Base-by-base conservation (phyloP, 2,888 invertebrate genomes). In the Hypselothyrea guttata region DNA sequence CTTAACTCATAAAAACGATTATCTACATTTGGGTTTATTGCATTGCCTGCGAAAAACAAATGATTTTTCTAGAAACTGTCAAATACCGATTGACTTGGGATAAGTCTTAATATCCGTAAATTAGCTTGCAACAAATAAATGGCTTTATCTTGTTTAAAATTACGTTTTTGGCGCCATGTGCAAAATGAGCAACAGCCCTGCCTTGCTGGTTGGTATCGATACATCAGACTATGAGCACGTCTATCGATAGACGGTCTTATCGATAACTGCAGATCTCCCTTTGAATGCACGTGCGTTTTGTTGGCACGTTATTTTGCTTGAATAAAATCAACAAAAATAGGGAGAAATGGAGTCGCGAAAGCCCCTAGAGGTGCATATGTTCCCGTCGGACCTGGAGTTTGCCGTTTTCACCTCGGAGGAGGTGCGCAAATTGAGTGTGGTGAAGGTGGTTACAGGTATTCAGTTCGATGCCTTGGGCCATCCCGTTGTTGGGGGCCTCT, bases 391-490 rank as follows among this genome's bases (percentile, higher is more conserved):
- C 60, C 54, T 94, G 49, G 89, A 90, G 27, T 97, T 97, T 87
- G 91, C 94, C 0, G 91, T 96, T 67, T 97, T 95, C 82, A 93
- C 93, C 7, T 90, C 93, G 31, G 93, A 95, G 46, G 96, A 98
- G 83, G 92, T 97, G 8, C 92, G 91, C 78, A 93, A 94, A 70
- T 90, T 98, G 11, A 96, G 97, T 90, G 96, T 96, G 0, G 92
- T 93, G 0, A 95, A 96, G 90, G 92, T 98, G 34, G 93, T 93
- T 1, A 96, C 96, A 35, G 93, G 95, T 0, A 88, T 94, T 34
- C 93, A 95, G 9, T 96, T 98, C 85, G 97, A 98, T 90, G 90
- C 93, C 0, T 91, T 98, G 65, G 96, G 96, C 0, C 95, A 97
- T 90, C 93, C 97, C 1, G 90, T 94, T 3, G 91, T 92, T 48